Evolutionary conservation across 1,140 invertebrate genomes (phyloP).

Genomic region (Micrasema longulum): DNA sequence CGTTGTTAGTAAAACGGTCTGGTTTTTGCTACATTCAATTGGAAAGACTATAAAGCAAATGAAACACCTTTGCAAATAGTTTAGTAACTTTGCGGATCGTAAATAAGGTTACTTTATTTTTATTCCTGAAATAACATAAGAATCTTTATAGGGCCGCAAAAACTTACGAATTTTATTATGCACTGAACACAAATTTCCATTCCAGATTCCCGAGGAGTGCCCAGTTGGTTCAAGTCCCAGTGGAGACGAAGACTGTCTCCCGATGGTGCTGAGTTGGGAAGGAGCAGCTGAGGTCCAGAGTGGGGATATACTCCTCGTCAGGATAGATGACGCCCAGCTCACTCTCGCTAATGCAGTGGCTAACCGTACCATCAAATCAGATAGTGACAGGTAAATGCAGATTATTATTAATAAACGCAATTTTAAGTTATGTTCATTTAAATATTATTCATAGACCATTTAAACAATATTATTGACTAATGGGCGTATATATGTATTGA

Average conservation of each 20-base stretch:
- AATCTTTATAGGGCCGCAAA: not conserved
- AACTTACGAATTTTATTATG: not conserved
- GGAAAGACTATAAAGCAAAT: too few species aligned
- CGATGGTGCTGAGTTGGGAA: slow-evolving; percentile 72
- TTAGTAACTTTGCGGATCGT: not conserved
- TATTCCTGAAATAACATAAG: not conserved
- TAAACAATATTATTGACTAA: too few species aligned
- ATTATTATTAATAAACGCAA: not conserved
- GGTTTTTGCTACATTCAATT: too few species aligned
- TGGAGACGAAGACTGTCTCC: slow-evolving; percentile 65
- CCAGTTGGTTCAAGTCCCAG: slow-evolving; percentile 54
- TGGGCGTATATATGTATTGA: too few species aligned
- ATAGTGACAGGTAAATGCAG: slow-evolving; percentile 56
- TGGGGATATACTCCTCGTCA: slow-evolving; percentile 76
- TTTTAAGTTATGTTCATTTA: not conserved
- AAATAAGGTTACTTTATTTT: not conserved
- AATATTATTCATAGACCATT: too few species aligned
- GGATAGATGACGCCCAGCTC: slow-evolving; percentile 72
- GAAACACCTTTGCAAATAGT: too few species aligned
- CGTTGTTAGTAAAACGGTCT: too few species aligned
- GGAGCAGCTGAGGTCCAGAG: slow-evolving; percentile 74
- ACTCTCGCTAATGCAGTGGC: slow-evolving; percentile 60
- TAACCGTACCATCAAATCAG: slow-evolving; percentile 50
- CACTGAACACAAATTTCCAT: slow-evolving; percentile 32
- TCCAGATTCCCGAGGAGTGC: slow-evolving; percentile 69